Percentiles rank a stretch among this genome's conserved stretches.
These are phyloP conservation scores for Lutjanus argentimaculatus DNA, from an alignment of 2,797 vertebrate species.

Conservation along the genomic window DNA sequence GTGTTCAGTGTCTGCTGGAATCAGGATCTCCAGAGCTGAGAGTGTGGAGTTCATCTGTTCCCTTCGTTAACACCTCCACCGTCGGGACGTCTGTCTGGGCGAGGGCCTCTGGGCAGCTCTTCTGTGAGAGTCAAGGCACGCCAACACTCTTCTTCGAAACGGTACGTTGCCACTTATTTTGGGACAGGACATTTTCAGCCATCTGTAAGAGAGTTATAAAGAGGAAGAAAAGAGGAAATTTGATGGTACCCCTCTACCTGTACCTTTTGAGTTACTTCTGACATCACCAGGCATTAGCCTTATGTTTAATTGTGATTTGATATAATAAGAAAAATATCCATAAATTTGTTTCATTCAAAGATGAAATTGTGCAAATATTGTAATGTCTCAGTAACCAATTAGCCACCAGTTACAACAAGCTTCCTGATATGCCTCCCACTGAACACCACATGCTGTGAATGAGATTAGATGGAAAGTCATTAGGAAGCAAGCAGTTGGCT, in stretches of 20 bases:
- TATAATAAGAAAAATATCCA: background rate
- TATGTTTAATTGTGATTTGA: background rate
- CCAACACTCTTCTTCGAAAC: slow-evolving; percentile 82
- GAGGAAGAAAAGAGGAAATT: background rate
- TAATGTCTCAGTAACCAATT: background rate
- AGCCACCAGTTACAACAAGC: background rate
- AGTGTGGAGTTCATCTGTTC: slow-evolving; percentile 82
- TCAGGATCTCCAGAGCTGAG: slow-evolving; percentile 76
- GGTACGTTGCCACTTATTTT: slow-evolving; percentile 57
- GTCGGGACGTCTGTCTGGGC: slow-evolving; percentile 76
- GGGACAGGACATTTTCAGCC: background rate
- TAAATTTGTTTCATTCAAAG: background rate
- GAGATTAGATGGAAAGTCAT: background rate
- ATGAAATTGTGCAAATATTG: background rate
- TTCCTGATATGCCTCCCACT: background rate
- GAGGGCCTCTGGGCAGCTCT: slow-evolving; percentile 77
- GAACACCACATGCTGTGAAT: background rate
- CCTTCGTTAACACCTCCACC: slow-evolving; percentile 81
- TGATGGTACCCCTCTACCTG: background rate
- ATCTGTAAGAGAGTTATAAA: background rate
- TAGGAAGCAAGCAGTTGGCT: background rate
- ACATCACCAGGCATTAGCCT: no score
- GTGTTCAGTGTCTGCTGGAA: slow-evolving; percentile 77
- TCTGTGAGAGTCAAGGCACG: slow-evolving; percentile 40
- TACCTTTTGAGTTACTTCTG: no score